Base-by-base conservation (phyloP, 2,797 vertebrate genomes). In the Takifugu ocellatus region DNA sequence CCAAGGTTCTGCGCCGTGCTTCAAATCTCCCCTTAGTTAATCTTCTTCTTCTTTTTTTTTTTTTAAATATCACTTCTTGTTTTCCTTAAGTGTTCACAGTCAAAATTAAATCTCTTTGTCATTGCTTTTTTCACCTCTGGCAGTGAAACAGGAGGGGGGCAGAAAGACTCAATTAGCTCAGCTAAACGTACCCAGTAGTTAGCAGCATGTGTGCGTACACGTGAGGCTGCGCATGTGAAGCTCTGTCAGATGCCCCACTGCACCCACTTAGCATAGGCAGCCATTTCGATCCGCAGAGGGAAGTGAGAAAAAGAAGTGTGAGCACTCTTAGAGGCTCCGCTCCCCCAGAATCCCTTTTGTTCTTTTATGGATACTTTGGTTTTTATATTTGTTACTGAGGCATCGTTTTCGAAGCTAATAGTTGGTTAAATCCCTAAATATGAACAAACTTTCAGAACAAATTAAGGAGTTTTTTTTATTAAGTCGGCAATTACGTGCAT, bases 261-360 rank as follows among this genome's bases (percentile, higher is more conserved):
- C 26, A 75, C 55, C 2, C 43, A 45, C 64, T 74, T 66, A 78
- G 73, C 59, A 39, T 63, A 67, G 60, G 59, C 39, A 67, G 77
- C 74, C 81, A 78, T 80, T 86, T 77, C 71, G 51, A 79, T 65
- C 65, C 68, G 59, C 70, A 61, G 72, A 56, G 46, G 71, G 81
- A 76, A 33, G 52, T 68, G 21, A 21, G 21, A 21, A 21, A 21
- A 21, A 21, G 21, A 59, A 56, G 55, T 64, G 75, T 24, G 21
- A 21, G 21, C 45, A 73, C 77, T 78, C 83, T 25, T 39, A 12
- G 8, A 14, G 36, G 7, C 16, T 21, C 44, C 44, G 7, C 44
- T 46, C 44, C 6, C 44, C 44, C 44, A 17, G 6, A n/a, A 21
- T 7, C 5, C 17, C 16, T 21, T 9, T 21, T 16, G 42, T 16